Evolutionary conservation across 2,888 invertebrate genomes (phyloP), one percentile per base, ranked within the genome.

Genomic region (Oscheius sp.): DNA sequence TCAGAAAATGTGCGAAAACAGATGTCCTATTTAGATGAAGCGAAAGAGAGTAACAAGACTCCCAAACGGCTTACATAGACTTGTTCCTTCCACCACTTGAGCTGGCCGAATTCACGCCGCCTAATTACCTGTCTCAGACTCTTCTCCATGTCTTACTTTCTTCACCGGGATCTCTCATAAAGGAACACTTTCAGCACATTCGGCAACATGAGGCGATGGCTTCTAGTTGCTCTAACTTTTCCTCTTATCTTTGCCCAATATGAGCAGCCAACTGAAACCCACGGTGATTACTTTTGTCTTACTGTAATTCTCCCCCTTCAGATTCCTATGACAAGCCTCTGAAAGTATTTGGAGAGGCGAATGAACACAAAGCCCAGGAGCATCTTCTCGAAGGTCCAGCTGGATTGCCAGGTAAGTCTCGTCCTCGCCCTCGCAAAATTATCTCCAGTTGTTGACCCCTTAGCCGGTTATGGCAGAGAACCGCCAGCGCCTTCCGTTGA

Each of bases 1-100:
- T 34, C 37, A 6, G 6, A 15, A n/a, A 42, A 42, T 42, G n/a
- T 12, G 3, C 3, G 4, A 12, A 42, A 42, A 20, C n/a, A 61
- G 61, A 61, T 61, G 61, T 61, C 20, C 61, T 45, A 61, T n/a
- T 61, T 61, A 61, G 61, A 61, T 61, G 33, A 20, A 42, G 6
- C 15, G 42, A 17, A 12, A 42, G 42, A 42, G 42, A 42, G 20
- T 2, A 23, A 52, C 15, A 52, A 17, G 42, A 42, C 42, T 48
- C 46, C 25, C 48, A 42, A 42, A 42, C 15, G 42, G 15, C 42
- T 42, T 25, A 4, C 20, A 20, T 12, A 20, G 34, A 55, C 55
- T 55, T 55, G 55, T 55, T 55, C 37, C 55, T 20, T 20, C 25
- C 29, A n/a, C 55, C 55, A 55, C 55, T 55, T 55, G 37, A 55